Percentiles rank a stretch among this genome's conserved stretches.
Conservation (phyloP, 2,888 invertebrate genomes). For the Ceraclea dissimilis region DNA sequence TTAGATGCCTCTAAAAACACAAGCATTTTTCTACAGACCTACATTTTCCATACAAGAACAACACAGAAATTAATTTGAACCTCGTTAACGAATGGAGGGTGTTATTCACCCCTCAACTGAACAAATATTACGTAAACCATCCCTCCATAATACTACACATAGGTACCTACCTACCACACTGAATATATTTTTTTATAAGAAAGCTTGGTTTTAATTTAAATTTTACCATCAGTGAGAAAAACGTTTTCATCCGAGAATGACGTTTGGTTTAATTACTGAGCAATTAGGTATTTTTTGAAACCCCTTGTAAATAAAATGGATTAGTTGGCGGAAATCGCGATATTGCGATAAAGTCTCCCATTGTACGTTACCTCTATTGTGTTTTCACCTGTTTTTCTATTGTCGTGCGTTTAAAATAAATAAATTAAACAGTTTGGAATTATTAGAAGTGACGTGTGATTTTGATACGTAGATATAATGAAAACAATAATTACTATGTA, state of each 20-base stretch:
- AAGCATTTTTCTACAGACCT: not conserved
- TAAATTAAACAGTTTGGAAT: too few species aligned
- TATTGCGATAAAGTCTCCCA: too few species aligned
- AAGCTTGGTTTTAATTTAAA: constrained; percentile 15
- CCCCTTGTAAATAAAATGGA: too few species aligned
- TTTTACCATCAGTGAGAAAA: constrained; percentile 14
- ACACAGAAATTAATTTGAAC: constrained; percentile 23
- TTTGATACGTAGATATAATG: too few species aligned
- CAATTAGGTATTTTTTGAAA: not conserved
- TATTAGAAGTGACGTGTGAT: too few species aligned
- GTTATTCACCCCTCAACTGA: not conserved
- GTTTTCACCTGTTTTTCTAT: too few species aligned
- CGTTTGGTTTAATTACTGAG: not conserved
- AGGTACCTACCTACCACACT: constrained; percentile 1
- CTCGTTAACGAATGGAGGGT: constrained; percentile 19
- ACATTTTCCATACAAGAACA: not conserved
- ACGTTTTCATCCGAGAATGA: constrained; percentile 10
- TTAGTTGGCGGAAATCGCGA: too few species aligned
- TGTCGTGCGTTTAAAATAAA: too few species aligned
- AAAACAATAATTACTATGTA: too few species aligned
- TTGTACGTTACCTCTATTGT: too few species aligned
- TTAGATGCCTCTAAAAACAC: too few species aligned
- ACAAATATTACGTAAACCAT: not conserved
- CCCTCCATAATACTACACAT: not conserved
- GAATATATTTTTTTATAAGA: constrained; percentile 6